Evolutionary conservation across 2,888 invertebrate species (phyloP).

Genomic region (Pycnomerus fuliginosus): DNA sequence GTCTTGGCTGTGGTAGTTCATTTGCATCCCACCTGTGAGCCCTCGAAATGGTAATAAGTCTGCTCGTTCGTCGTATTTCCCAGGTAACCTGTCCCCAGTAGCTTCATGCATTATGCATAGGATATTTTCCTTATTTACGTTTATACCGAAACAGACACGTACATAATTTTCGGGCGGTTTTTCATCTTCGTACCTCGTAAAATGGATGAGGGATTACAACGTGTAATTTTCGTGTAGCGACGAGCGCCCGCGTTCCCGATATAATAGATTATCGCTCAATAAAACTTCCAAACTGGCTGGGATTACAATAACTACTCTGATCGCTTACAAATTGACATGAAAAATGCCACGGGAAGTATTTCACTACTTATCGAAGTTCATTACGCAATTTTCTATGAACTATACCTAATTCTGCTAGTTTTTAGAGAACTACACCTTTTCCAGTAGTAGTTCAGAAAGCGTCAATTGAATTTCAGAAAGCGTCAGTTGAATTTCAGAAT

Average conservation of each 20-base stretch:
- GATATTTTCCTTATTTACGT: slow-evolving; percentile 52
- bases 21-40: slow-evolving; percentile 37
- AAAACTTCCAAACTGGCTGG: neutral
- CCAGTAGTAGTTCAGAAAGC: too few relatives aligned
- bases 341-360: too few relatives aligned
- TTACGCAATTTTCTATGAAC: too few relatives aligned
- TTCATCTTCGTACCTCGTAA: slow-evolving; percentile 27
- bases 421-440: too few relatives aligned
- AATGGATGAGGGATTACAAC: slow-evolving; percentile 29
- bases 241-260: slow-evolving; percentile 31
- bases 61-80: slow-evolving; percentile 41
- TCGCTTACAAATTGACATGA: too few relatives aligned
- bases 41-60: slow-evolving; percentile 40
- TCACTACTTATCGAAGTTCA: too few relatives aligned
- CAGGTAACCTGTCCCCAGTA: slow-evolving; percentile 45
- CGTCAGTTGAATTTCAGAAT: too few relatives aligned
- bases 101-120: slow-evolving; percentile 52
- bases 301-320: too few relatives aligned
- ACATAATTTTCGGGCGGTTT: slow-evolving; percentile 47
- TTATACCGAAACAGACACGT: slow-evolving; percentile 50
- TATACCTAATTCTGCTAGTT: too few relatives aligned
- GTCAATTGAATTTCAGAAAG: too few relatives aligned
- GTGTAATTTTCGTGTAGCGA: slow-evolving; percentile 37
- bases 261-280: neutral
- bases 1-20: slow-evolving; percentile 37